Evolutionary conservation across 2,888 invertebrate species (phyloP).

Genomic region (Trachelus iudaicus): DNA sequence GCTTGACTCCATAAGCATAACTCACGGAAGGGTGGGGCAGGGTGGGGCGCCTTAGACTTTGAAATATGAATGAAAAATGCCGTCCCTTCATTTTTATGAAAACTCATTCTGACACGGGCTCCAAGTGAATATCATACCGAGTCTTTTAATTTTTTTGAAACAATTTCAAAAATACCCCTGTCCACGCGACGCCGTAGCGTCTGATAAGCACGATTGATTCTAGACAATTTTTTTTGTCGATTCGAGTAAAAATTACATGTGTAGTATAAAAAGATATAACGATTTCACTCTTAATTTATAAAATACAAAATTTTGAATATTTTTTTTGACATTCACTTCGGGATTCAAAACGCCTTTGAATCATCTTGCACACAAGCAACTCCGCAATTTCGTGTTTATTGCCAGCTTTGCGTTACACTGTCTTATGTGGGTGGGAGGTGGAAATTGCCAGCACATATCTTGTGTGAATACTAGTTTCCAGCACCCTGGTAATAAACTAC

Average conservation of each 20-base stretch:
- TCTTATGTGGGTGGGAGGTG: background rate
- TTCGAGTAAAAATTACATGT: no score
- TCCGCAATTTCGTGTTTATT: background rate
- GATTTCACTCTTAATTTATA: no score
- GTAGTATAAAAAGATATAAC: no score
- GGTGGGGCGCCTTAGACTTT: slow-evolving; percentile 9
- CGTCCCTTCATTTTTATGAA: slow-evolving; percentile 17
- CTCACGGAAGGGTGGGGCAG: slow-evolving; percentile 6
- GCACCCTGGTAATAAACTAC: slow-evolving; percentile 10
- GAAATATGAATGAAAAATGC: slow-evolving; percentile 1
- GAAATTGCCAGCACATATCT: slow-evolving; percentile 12
- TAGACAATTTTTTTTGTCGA: no score
- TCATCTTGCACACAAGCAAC: background rate
- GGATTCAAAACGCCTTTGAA: background rate
- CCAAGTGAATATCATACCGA: slow-evolving; percentile 11
- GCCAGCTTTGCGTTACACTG: background rate
- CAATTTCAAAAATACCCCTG: background rate
- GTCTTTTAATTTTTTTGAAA: background rate
- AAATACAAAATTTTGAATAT: no score
- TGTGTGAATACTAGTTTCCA: slow-evolving; percentile 9
- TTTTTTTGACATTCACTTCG: no score
- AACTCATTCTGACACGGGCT: slow-evolving; percentile 17
- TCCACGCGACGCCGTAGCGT: no score
- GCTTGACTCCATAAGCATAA: slow-evolving; percentile 19
- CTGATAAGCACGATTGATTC: no score